Evolutionary conservation across 2,113 vertebrate genomes (phyloP).

Genomic region (Galemys pyrenaicus): DNA sequence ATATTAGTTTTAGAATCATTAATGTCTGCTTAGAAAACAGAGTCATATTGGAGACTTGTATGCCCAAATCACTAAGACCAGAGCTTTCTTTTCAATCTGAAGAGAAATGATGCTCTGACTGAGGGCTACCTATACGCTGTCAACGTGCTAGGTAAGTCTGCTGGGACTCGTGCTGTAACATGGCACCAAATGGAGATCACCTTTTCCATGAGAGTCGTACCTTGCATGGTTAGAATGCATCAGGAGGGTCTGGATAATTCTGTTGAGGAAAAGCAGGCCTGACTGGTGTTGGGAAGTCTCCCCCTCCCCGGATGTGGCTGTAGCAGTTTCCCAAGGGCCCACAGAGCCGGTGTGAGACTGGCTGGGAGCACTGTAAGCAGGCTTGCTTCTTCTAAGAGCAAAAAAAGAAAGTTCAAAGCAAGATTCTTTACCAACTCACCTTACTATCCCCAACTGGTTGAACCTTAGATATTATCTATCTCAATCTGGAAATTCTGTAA

Average conservation of each 20-base stretch:
- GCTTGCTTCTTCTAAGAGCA: neutral
- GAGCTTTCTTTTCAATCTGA: slow-evolving; percentile 93
- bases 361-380: too few species aligned
- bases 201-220: slow-evolving; percentile 78
- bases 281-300: slow-evolving; percentile 7
- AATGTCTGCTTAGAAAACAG: slow-evolving; percentile 98
- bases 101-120: slow-evolving; percentile 92
- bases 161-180: slow-evolving; percentile 84
- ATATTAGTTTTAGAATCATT: slow-evolving; percentile 99
- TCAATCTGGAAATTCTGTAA: neutral
- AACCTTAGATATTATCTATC: neutral
- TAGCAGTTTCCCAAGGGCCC: neutral
- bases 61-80: slow-evolving; percentile 90
- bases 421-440: neutral
- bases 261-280: slow-evolving; percentile 64
- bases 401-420: neutral
- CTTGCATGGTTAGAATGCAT: slow-evolving; percentile 77
- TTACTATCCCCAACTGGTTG: neutral
- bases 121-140: slow-evolving; percentile 91
- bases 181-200: slow-evolving; percentile 86
- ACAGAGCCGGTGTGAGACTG: neutral
- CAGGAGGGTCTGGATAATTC: slow-evolving; percentile 45
- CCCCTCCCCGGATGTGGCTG: neutral
- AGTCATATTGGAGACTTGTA: slow-evolving; percentile 93
- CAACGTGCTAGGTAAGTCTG: slow-evolving; percentile 88